These are phyloP conservation scores for Junonia oenone DNA, from an alignment of 2,888 invertebrate genomes.

Conservation along the genomic window DNA sequence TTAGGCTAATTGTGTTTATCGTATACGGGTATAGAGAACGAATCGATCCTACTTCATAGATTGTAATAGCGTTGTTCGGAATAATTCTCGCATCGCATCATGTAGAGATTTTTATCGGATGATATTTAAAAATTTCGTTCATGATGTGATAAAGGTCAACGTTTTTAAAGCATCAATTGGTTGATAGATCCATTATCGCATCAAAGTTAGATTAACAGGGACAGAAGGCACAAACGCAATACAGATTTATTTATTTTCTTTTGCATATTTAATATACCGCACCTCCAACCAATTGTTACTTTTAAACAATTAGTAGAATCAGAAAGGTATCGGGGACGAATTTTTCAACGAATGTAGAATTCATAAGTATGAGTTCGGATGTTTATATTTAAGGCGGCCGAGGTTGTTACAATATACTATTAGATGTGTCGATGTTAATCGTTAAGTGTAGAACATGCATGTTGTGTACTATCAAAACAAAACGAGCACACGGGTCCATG, in stretches of 20 bases:
- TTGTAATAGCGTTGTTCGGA: not conserved
- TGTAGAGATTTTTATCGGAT: not conserved
- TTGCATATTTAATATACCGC: not conserved
- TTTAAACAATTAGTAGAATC: not conserved
- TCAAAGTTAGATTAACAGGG: not conserved
- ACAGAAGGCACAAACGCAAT: not conserved
- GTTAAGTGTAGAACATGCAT: slow-evolving; percentile 45
- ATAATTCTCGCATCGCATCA: not conserved
- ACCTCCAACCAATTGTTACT: slow-evolving; percentile 1
- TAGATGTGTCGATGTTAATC: slow-evolving; percentile 45
- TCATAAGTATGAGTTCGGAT: not conserved
- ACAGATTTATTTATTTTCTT: not conserved
- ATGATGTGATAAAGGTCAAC: not conserved
- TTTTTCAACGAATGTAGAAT: not conserved
- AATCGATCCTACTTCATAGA: slow-evolving; percentile 1
- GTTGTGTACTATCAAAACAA: slow-evolving; percentile 35
- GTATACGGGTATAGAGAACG: not conserved
- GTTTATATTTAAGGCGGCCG: slow-evolving; percentile 34
- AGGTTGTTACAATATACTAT: slow-evolving; percentile 53
- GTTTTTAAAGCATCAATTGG: slow-evolving; percentile 4
- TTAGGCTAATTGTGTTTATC: not conserved
- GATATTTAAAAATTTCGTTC: not conserved
- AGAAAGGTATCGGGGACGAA: not conserved
- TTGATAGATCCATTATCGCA: not conserved
- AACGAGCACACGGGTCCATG: slow-evolving; percentile 53